phyloP scores from a whole-genome alignment of 2,797 vertebrate species.

The Lagodon rhomboides region DNA sequence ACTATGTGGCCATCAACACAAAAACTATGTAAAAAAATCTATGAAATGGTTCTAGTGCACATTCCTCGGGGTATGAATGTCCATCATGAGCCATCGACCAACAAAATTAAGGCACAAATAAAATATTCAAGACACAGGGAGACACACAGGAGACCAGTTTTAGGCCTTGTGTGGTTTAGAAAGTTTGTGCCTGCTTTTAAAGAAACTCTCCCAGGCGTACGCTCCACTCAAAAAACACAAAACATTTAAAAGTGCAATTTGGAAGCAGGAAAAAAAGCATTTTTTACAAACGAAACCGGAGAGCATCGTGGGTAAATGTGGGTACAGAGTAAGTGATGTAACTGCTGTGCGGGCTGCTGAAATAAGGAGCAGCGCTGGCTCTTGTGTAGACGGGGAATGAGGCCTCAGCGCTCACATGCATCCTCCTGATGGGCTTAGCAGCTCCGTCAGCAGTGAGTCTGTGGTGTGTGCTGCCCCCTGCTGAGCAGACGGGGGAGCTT shows the following conservation, averaged over 20 bases:
- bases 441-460: neutral
- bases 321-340: slow-evolving; percentile 39
- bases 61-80: neutral
- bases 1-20: slow-evolving; percentile 12
- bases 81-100: neutral
- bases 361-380: slow-evolving; percentile 32
- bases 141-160: neutral
- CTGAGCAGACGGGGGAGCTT: too few relatives aligned
- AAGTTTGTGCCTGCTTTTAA: neutral
- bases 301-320: slow-evolving; percentile 27
- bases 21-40: neutral
- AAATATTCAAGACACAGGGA: neutral
- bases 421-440: slow-evolving; percentile 12
- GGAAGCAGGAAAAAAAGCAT: neutral
- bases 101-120: neutral
- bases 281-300: neutral
- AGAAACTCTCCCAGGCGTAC: neutral
- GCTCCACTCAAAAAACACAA: neutral
- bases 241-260: neutral
- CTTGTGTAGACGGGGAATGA: slow-evolving; percentile 21
- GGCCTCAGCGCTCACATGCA: neutral
- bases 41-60: neutral
- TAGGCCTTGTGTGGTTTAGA: neutral
- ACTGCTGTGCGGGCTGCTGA: slow-evolving; percentile 33
- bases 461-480: slow-evolving; percentile 50